Percentiles rank a stretch among this genome's conserved stretches.
Evolutionary conservation across 2,888 invertebrate species (phyloP).

Genomic region (Amorpha juglandis): DNA sequence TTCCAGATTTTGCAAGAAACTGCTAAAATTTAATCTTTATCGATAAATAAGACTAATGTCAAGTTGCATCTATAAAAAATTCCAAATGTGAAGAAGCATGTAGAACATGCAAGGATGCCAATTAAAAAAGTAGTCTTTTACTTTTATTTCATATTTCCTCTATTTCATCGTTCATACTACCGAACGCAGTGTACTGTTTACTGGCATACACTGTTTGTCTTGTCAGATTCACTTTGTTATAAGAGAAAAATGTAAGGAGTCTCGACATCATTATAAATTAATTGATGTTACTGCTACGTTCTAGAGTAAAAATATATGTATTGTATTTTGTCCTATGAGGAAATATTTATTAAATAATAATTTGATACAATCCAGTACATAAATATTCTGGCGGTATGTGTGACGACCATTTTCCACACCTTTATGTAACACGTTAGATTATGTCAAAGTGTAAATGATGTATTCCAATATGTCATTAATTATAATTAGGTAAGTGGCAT

Average conservation of each 20-base stretch:
- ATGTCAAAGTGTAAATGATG: no score
- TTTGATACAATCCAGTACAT: no score
- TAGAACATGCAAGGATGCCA: background rate
- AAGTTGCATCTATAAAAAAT: background rate
- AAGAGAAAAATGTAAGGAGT: background rate
- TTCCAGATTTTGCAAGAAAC: no score
- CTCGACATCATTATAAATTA: background rate
- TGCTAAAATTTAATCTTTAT: no score
- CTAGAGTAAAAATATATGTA: background rate
- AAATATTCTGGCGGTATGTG: no score
- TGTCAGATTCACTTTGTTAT: background rate
- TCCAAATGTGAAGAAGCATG: background rate
- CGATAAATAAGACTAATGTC: no score
- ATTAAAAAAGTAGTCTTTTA: background rate
- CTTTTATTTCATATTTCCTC: background rate
- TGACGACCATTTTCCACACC: no score
- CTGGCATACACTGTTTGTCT: background rate
- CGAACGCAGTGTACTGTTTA: background rate
- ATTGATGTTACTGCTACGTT: background rate
- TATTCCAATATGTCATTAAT: no score
- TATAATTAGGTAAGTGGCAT: no score
- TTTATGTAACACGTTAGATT: no score
- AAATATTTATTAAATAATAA: no score
- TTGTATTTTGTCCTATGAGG: background rate
- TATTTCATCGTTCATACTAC: background rate